Conservation (phyloP, 2,888 invertebrate species). For the Heliconius cydno region DNA sequence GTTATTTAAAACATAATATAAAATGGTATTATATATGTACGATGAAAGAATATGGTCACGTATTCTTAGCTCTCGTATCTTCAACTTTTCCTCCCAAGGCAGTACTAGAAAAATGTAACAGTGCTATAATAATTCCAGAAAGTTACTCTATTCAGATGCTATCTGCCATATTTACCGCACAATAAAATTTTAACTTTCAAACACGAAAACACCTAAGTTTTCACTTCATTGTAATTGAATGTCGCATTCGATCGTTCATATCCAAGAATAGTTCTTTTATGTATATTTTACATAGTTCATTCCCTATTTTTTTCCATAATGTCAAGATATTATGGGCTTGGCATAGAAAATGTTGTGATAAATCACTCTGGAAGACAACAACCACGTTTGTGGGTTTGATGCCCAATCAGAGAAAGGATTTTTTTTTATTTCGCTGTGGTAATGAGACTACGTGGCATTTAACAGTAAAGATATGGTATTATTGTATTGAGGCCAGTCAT, state of each 20-base stretch:
- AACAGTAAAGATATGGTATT: too few relatives aligned
- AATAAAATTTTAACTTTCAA: conserved; percentile 26
- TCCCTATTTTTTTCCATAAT: not conserved
- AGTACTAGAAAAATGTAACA: conserved; percentile 46
- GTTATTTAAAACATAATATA: not conserved
- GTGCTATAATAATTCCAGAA: conserved; percentile 45
- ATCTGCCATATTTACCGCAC: conserved; percentile 22
- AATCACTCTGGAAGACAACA: too few relatives aligned
- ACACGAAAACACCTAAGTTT: conserved; percentile 24
- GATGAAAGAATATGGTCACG: conserved; percentile 13
- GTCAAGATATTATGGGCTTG: too few relatives aligned
- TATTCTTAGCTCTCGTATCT: conserved; percentile 15
- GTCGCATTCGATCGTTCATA: not conserved
- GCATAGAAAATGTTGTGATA: too few relatives aligned
- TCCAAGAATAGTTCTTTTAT: not conserved
- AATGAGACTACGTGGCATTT: too few relatives aligned
- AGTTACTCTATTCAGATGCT: conserved; percentile 34
- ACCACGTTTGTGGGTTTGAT: too few relatives aligned
- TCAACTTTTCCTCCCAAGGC: conserved; percentile 44
- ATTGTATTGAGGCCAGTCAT: too few relatives aligned
- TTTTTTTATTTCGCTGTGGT: too few relatives aligned
- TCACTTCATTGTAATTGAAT: conserved; percentile 19
- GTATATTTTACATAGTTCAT: not conserved
- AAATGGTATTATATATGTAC: not conserved
- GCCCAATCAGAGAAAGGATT: too few relatives aligned